Evolutionary conservation across 1,140 invertebrate genomes (phyloP), one percentile per base, ranked within the genome.

Genomic region (Neelides sp.): DNA sequence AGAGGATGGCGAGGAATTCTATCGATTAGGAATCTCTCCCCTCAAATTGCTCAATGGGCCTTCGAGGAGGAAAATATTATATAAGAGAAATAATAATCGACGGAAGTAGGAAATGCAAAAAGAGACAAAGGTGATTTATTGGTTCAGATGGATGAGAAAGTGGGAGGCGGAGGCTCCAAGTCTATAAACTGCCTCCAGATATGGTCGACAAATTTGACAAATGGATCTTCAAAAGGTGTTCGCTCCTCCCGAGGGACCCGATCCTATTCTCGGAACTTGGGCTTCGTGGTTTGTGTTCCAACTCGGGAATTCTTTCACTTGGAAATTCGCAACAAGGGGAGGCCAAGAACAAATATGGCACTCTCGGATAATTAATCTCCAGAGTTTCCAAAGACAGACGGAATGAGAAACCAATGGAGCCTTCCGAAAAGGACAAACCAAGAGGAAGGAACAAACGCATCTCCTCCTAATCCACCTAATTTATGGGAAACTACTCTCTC

Each of bases 151-250:
- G 36, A 49, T 24, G 36, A 24, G 19, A 49, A 49, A 49, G 26
- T 49, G 12, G 28, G 28, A 20, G 8, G 28, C 35, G 12, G 15
- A 46, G 44, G 12, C 13, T 23, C 12, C 23, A 40, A 20, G 35
- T 49, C 35, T 40, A 15, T 15, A 28, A 49, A 34, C 23, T 17
- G 26, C 28, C 12, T 7, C 5, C 12, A 40, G 47, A 49, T 37
- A 49, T 49, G 47, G 24, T 49, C 47, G 47, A 49, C 47, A 49
- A 49, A 49, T 49, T 49, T 49, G 47, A 49, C 47, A 49, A 49
- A 49, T 49, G 47, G 47, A 28, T 37, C 28, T 7, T 19, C 36
- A 35, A 19, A 13, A 7, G 26, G 12, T 39, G 26, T 48, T n/a
- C n/a, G n/a, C n/a, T n/a, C n/a, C n/a, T n/a, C n/a, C n/a, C n/a